These are phyloP conservation scores for Drosophila atroscutellata DNA, from an alignment of 2,888 invertebrate genomes.

Conservation along the genomic window DNA sequence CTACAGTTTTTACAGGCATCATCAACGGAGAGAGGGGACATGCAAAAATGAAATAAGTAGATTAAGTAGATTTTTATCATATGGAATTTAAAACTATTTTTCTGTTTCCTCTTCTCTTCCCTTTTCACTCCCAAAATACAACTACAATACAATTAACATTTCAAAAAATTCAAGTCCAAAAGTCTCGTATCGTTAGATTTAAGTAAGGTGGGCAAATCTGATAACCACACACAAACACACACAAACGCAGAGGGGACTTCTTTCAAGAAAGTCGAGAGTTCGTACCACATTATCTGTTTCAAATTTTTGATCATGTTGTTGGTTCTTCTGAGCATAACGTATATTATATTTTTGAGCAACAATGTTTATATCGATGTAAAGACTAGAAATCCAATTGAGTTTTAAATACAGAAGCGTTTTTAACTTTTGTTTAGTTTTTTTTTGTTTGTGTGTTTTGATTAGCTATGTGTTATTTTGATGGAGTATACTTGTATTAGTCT, in stretches of 20 bases:
- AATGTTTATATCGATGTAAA: conserved; percentile 26
- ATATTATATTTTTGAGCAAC: conserved; percentile 19
- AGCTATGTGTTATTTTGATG: neutral
- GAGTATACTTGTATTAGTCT: neutral
- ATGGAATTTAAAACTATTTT: conserved; percentile 31
- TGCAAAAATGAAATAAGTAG: conserved; percentile 8
- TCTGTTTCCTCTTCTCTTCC: conserved; percentile 46
- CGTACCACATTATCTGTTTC: neutral
- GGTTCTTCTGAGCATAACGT: neutral
- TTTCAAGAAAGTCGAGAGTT: neutral
- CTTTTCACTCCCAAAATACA: neutral
- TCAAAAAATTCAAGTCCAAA: conserved; percentile 6
- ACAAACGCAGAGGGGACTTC: neutral
- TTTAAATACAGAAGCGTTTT: conserved; percentile 25
- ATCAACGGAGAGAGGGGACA: neutral
- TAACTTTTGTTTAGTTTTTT: neutral
- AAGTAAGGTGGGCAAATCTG: neutral
- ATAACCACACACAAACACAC: conserved; percentile 11
- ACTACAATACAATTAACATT: neutral
- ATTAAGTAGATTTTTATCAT: conserved; percentile 17
- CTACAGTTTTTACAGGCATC: neutral
- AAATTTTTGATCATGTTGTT: conserved; percentile 12
- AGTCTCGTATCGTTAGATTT: conserved; percentile 5
- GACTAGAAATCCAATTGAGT: conserved; percentile 19
- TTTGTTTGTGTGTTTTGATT: neutral